Evolutionary conservation across 1,140 invertebrate genomes (phyloP).

Genomic region (Bombus balteatus): DNA sequence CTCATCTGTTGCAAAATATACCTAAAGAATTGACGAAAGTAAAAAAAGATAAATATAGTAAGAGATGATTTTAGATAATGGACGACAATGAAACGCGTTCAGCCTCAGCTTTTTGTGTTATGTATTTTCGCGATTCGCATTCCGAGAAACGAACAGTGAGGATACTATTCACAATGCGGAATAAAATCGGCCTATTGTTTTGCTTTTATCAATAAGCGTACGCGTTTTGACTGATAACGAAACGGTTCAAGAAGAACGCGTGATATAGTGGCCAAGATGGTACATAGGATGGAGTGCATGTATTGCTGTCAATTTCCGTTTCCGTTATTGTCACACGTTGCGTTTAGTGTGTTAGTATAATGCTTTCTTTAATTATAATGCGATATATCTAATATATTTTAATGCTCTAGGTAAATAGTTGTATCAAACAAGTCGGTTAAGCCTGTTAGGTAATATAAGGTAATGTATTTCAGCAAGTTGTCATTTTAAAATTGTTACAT

Average conservation of each 20-base stretch:
- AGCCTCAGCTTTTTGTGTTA: not conserved
- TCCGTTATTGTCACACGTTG: conserved; percentile 7
- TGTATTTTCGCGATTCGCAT: conserved; percentile 2
- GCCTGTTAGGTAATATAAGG: not conserved
- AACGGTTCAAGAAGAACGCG: conserved; percentile 12
- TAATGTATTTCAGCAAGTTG: not conserved
- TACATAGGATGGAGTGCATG: not conserved
- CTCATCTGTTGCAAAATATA: conserved; percentile 72
- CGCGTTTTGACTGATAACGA: conserved; percentile 1
- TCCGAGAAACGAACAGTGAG: conserved; percentile 46
- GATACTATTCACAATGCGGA: conserved; percentile 24
- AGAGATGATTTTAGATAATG: conserved; percentile 9
- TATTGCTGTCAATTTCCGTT: conserved; percentile 21
- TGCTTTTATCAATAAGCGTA: conserved; percentile 27
- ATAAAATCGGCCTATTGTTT: conserved; percentile 47
- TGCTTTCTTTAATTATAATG: not conserved
- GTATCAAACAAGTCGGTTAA: not conserved
- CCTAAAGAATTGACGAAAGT: conserved; percentile 39
- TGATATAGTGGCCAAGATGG: not conserved
- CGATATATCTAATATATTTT: not conserved
- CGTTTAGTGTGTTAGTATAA: not conserved
- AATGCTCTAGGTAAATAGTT: not conserved
- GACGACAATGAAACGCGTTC: conserved; percentile 6
- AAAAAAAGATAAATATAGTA: not conserved
- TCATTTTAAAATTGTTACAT: not conserved